Evolutionary conservation across 2,888 invertebrate species (phyloP).

Genomic region (Cryptus viduatorius): DNA sequence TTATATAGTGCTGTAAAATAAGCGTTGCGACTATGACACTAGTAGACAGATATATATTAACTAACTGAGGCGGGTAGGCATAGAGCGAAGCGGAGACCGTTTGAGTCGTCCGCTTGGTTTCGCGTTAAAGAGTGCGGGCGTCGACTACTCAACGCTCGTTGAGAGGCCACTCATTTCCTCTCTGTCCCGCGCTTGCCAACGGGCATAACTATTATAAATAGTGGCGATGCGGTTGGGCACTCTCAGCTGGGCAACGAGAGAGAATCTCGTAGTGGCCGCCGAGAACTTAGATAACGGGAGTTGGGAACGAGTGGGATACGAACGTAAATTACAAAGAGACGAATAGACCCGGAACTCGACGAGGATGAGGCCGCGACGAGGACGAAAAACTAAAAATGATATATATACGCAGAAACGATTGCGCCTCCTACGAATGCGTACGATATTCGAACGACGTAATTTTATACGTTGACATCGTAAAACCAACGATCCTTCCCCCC

Average conservation of each 20-base stretch:
- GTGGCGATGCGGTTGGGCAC: slow-evolving; percentile 42
- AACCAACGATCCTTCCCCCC: neutral
- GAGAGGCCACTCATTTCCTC: neutral
- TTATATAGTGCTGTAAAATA: neutral
- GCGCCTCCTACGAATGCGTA: neutral
- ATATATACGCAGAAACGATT: neutral
- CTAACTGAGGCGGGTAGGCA: neutral
- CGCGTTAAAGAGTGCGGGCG: slow-evolving; percentile 6
- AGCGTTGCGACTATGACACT: slow-evolving; percentile 23
- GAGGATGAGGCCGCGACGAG: slow-evolving; percentile 49
- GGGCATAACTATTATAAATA: slow-evolving; percentile 57
- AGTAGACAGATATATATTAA: neutral
- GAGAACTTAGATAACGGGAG: slow-evolving; percentile 32
- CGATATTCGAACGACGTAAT: neutral
- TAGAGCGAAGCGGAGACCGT: neutral
- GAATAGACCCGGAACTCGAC: slow-evolving; percentile 50
- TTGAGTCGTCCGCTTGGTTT: neutral
- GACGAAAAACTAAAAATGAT: slow-evolving; percentile 40
- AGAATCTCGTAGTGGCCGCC: neutral
- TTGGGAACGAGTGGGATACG: slow-evolving; percentile 8
- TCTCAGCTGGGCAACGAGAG: slow-evolving; percentile 36
- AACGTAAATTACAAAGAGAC: neutral
- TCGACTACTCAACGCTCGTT: slow-evolving; percentile 6
- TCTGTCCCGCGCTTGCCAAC: neutral
- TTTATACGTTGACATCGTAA: neutral